Base-by-base conservation (phyloP, 1,140 invertebrate genomes). In the Eciton burchellii region DNA sequence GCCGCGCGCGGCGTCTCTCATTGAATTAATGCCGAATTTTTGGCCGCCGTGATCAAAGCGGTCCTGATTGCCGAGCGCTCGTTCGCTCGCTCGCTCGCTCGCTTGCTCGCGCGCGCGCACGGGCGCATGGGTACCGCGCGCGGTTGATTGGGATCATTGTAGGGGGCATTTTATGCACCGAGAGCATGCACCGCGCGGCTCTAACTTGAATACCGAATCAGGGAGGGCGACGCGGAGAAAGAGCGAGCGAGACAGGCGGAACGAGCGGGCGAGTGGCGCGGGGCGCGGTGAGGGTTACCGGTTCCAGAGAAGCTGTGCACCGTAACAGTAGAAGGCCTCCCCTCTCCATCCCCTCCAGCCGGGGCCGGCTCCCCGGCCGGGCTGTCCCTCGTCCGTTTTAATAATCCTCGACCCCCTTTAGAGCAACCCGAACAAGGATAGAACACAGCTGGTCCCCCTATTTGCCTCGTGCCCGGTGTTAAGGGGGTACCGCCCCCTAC, bases 111-210 rank as follows among this genome's bases (percentile, higher is more conserved):
- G 2, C 35, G 35, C 81, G 85, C 86, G 26, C 82, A 81, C 86
- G 57, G 49, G 74, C 63, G 89, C 85, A 87, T 85, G 86, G 84
- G 81, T 84, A 88, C 82, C 81, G 85, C 82, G 85, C 82, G 84
- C 35, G 84, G 87, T 91, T 92, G 92, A 93, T 92, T 91, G 91
- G 92, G 89, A 92, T 92, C 91, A 92, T 92, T 92, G 91, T 91
- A 89, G 88, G 90, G 90, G 91, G 89, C 82, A 91, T 91, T 92
- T 93, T 89, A 92, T 91, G 90, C 89, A 90, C 89, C 89, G 90
- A 92, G 91, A 92, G 88, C 90, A 87, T 91, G 91, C 88, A 91
- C 87, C 86, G 79, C 90, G 79, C 90, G 87, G 65, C 83, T 88
- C 82, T 84, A 91, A 91, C 90, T 90, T 89, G 88, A 86, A 91